Evolutionary conservation across 2,888 invertebrate species (phyloP).

Genomic region (Reticulitermes lucifugus): DNA sequence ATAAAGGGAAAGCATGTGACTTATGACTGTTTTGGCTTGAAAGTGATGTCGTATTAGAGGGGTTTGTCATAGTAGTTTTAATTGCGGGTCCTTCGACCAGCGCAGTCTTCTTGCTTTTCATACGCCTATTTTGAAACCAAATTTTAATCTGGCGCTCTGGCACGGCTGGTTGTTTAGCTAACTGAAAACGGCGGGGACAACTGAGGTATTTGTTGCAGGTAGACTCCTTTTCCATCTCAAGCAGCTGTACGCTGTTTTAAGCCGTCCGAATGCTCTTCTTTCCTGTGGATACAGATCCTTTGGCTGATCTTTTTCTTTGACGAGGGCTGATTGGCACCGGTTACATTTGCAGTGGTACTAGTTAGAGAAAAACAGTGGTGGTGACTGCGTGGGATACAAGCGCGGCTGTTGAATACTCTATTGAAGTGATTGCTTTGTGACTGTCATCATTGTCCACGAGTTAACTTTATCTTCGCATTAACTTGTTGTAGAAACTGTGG

Average conservation of each 20-base stretch:
- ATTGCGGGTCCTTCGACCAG: neutral
- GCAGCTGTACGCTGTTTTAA: slow-evolving; percentile 82
- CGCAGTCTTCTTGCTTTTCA: slow-evolving; percentile 79
- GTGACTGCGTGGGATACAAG: no score
- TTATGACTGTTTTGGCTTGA: no score
- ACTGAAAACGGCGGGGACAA: slow-evolving; percentile 80
- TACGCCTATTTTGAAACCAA: slow-evolving; percentile 88
- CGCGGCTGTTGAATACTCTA: no score
- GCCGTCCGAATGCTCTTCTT: slow-evolving; percentile 71
- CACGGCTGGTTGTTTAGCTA: slow-evolving; percentile 76
- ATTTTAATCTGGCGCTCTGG: slow-evolving; percentile 88
- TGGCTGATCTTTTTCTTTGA: neutral
- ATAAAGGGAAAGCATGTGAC: no score
- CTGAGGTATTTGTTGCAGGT: slow-evolving; percentile 77
- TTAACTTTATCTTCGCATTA: no score
- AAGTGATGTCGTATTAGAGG: no score
- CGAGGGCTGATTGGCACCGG: neutral
- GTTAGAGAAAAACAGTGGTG: no score
- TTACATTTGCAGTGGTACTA: neutral
- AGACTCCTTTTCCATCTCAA: slow-evolving; percentile 85
- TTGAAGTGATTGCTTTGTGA: no score
- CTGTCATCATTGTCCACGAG: no score
- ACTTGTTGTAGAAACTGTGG: no score
- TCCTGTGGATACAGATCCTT: neutral
- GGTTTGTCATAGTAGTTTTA: neutral